Evolutionary conservation across 2,888 invertebrate species (phyloP), one percentile per base, ranked within the genome.

Genomic region (Limenitis camilla): DNA sequence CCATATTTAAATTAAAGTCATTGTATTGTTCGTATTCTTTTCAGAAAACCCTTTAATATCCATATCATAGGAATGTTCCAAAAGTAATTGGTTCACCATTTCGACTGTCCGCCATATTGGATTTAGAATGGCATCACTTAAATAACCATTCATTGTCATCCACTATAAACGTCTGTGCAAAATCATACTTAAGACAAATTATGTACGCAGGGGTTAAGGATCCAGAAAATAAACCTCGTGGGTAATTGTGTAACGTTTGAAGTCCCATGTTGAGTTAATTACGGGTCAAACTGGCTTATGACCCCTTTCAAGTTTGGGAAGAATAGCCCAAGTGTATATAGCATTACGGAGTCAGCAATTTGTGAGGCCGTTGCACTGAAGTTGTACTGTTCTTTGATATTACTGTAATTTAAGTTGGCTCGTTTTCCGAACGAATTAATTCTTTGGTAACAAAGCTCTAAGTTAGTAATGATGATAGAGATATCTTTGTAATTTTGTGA

Each of bases 181-280:
- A 19, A 30, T n/a, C 10, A 31, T 11, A 28, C 40, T 40, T 48
- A n/a, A 40, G 8, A 49, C 39, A 41, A 45, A 40, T 31, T 55
- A 49, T 40, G 40, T 46, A 52, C 49, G 49, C 55, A 31, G 43
- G 29, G 9, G 49, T 44, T 43, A 30, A 36, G 11, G 44, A 30
- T 48, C 41, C 39, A 45, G 7, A 49, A 49, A 55, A 57, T 49
- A 57, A 52, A 47, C 40, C 46, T 47, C 38, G 49, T 47, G 40
- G 40, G 52, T 53, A 57, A 60, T 60, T 74, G 73, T 67, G 63
- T 70, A 74, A 66, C 72, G 72, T 74, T 76, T 72, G 71, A 71
- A 76, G 69, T 71, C 67, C 63, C 78, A 75, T 68, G 72, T 71
- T 60, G 77, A 76, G 77, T 79, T 85, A 85, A 84, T 84, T 81